These are phyloP conservation scores for Listronotus oregonensis DNA, from an alignment of 1,140 invertebrate genomes.

Conservation along the genomic window DNA sequence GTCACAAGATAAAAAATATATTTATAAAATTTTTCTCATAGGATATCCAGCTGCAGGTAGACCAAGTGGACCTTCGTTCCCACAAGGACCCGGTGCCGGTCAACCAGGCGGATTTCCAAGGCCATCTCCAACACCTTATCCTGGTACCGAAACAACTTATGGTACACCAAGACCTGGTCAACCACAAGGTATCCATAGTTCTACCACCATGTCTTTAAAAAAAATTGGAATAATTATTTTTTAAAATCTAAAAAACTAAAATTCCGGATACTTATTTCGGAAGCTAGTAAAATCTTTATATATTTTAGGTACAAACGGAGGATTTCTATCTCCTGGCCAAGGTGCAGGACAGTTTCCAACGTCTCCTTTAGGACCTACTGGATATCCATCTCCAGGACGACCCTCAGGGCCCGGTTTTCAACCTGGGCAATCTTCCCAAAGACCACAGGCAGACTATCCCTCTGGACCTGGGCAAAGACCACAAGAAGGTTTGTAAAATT, in stretches of 20 bases:
- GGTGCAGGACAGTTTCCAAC: not conserved
- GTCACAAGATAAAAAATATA: too few species aligned
- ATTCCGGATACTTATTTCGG: too few species aligned
- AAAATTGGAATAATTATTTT: too few species aligned
- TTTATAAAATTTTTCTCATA: not conserved
- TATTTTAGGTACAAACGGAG: not conserved
- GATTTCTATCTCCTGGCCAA: slow-evolving; percentile 14
- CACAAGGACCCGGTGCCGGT: slow-evolving; percentile 28
- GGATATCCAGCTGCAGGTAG: slow-evolving; percentile 24
- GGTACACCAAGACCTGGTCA: slow-evolving; percentile 25
- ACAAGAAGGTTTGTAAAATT: not conserved
- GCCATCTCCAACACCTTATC: slow-evolving; percentile 7
- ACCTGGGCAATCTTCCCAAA: slow-evolving; percentile 19
- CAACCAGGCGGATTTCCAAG: slow-evolving; percentile 17
- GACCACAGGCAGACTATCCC: slow-evolving; percentile 10
- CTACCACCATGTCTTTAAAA: too few species aligned
- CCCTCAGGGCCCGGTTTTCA: slow-evolving; percentile 40
- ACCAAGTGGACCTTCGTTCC: slow-evolving; percentile 24
- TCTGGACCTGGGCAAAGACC: slow-evolving; percentile 4
- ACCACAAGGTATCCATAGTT: slow-evolving; percentile 8
- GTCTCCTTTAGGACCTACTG: slow-evolving; percentile 14
- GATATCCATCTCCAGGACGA: slow-evolving; percentile 33
- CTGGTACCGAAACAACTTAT: slow-evolving; percentile 14
- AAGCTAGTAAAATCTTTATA: too few species aligned
- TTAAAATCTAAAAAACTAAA: too few species aligned